A percentile compares a stretch with the other conserved stretches of the same genome.
Conservation (phyloP, 2,113 vertebrate genomes). For the Phrynosoma platyrhinos region DNA sequence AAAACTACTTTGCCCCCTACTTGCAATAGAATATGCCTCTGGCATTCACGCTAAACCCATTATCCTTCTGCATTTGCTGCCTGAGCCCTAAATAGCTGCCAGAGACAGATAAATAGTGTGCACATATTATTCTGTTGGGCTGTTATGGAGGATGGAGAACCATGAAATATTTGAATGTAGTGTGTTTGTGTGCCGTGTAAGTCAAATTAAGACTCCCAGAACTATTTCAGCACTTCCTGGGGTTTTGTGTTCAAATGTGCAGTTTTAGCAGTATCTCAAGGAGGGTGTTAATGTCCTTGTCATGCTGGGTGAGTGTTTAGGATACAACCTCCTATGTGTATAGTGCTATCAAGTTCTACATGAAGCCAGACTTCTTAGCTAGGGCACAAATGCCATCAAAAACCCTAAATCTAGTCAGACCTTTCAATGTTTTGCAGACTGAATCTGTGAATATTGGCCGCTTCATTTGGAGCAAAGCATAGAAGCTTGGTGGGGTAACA, state of each 20-base stretch:
- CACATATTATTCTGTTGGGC: not conserved
- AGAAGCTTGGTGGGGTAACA: not conserved
- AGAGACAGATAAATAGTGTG: constrained; percentile 8
- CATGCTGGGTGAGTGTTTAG: not conserved
- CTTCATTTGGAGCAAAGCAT: not conserved
- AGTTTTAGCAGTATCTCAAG: not conserved
- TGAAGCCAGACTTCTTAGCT: not conserved
- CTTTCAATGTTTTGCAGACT: constrained; percentile 5
- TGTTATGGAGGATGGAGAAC: not conserved
- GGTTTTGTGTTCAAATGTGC: constrained; percentile 2
- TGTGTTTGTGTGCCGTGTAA: not conserved
- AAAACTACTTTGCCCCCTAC: not conserved
- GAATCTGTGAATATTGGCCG: not conserved
- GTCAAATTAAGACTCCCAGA: not conserved
- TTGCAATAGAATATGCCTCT: not conserved
- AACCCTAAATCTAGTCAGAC: constrained; percentile 6
- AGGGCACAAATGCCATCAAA: not conserved
- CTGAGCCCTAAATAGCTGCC: constrained; percentile 1
- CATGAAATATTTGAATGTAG: not conserved
- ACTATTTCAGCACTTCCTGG: not conserved
- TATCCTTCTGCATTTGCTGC: constrained; percentile 12
- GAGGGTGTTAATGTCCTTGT: not conserved
- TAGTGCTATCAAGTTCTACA: not conserved
- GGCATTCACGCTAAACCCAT: not conserved
- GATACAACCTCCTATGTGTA: not conserved